These are phyloP conservation scores for Amphiura filiformis DNA, from an alignment of 35 echinoderm and acorn worm species.

Conservation along the genomic window DNA sequence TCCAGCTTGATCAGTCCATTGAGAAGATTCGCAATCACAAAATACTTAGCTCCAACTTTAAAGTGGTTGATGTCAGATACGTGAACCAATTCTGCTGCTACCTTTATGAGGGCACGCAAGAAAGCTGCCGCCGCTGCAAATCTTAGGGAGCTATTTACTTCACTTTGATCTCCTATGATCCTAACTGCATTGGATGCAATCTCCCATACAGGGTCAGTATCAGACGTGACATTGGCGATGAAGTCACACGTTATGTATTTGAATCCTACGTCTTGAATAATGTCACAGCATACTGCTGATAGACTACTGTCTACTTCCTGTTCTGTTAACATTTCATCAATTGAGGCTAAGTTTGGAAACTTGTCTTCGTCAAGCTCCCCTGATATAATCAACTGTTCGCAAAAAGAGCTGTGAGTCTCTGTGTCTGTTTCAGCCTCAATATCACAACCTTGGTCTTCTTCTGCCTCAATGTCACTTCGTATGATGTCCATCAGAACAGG, in stretches of 20 bases:
- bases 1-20: constrained; percentile 3
- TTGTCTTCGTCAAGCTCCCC: neutral
- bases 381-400: neutral
- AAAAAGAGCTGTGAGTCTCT: neutral
- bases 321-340: neutral
- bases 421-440: too few relatives aligned
- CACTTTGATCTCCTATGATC: neutral
- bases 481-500: constrained; percentile 13
- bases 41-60: constrained; percentile 2
- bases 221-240: too few relatives aligned
- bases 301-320: neutral
- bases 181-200: too few relatives aligned
- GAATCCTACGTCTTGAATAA: constrained; percentile 25
- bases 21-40: neutral
- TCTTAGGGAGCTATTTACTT: neutral
- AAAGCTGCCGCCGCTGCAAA: constrained; percentile 14
- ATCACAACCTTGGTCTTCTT: too few relatives aligned
- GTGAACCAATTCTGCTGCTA: constrained; percentile 7
- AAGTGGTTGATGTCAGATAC: neutral
- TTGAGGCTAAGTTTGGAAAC: neutral
- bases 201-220: neutral
- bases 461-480: constrained; percentile 19
- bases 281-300: constrained; percentile 31
- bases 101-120: neutral
- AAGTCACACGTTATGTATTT: constrained; percentile 10